Evolutionary conservation across 2,888 invertebrate genomes (phyloP), one percentile per base, ranked within the genome.

Genomic region (Temnothorax ravouxi): DNA sequence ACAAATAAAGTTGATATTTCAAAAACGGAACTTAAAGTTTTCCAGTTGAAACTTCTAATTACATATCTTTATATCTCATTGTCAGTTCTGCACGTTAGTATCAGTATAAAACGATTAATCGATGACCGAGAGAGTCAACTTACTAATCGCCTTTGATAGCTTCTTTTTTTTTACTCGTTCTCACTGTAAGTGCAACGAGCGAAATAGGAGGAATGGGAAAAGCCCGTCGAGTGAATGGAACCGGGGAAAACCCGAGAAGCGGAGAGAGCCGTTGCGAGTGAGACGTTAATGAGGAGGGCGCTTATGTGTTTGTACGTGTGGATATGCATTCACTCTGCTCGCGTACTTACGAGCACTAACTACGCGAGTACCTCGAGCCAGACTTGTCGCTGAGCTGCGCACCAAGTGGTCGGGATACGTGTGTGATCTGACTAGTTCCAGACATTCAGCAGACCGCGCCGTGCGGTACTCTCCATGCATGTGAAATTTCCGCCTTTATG

Each of bases 351-450:
- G 64, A 84, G 47, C 52, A 71, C 66, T 59, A 54, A 83, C 86
- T 85, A 88, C 3, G 66, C 66, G 69, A 54, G 41, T 62, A 59
- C n/a, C 25, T 67, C 71, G 47, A 34, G 67, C 69, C 67, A 85
- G 76, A 75, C 66, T 71, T 74, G 72, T 71, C 75, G 79, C 25
- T 44, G 81, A 79, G 25, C 38, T 76, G 69, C 75, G 62, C 74
- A 75, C 84, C 86, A 83, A 91, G 90, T 91, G 87, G 90, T 88
- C 79, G 85, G 71, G 82, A 85, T 89, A 88, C 74, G 85, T 87
- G 76, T 85, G 86, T 84, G 91, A 89, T 84, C 89, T 84, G 88
- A 50, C 77, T 83, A 69, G 74, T 66, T 67, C 56, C 56, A 83
- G 84, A 87, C 84, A 83, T 82, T 84, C 88, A 61, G 62, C 69